phyloP scores from a whole-genome alignment of 2,888 invertebrate genomes.

The Microctonus brassicae region DNA sequence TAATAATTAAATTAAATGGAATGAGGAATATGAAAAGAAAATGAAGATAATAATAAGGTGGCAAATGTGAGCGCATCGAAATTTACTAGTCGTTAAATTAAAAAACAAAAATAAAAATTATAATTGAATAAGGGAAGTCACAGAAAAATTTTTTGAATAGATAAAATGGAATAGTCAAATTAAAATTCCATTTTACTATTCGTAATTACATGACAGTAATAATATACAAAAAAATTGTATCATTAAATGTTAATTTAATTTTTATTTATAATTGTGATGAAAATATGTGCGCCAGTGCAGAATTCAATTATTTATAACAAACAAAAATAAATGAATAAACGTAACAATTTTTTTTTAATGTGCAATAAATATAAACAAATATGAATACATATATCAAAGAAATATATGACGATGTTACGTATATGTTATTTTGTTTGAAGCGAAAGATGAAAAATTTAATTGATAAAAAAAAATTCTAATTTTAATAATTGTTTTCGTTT shows the following conservation, averaged over 20 bases:
- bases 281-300: conserved; percentile 5
- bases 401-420: neutral
- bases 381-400: too few relatives aligned
- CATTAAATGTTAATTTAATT: neutral
- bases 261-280: neutral
- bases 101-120: too few relatives aligned
- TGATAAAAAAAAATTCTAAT: too few relatives aligned
- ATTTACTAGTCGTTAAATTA: conserved; percentile 8
- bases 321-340: neutral
- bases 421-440: neutral
- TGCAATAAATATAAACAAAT: too few relatives aligned
- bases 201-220: neutral
- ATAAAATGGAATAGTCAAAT: conserved; percentile 1
- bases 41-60: too few relatives aligned
- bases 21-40: neutral
- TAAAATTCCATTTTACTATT: neutral
- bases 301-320: neutral
- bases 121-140: neutral
- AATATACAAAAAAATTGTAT: neutral
- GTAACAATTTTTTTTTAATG: neutral
- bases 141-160: neutral
- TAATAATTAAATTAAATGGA: neutral
- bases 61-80: neutral
- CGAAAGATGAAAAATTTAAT: neutral
- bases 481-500: too few relatives aligned